A percentile compares a stretch with the other conserved stretches of the same genome.
Conservation (phyloP, 2,888 invertebrate genomes). For the Chaitophorus viminalis region DNA sequence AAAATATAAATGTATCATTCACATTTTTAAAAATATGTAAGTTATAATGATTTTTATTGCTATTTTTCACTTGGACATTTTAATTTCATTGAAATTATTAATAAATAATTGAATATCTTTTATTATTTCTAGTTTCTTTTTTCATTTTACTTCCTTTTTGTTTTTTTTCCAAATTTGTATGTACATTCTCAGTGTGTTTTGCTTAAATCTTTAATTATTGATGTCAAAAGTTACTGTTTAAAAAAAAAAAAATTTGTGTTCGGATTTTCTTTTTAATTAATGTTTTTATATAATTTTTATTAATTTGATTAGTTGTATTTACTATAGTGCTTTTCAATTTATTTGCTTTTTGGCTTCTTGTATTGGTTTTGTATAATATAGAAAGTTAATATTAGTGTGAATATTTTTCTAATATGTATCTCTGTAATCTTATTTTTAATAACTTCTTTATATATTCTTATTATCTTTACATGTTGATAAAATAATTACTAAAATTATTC, state of each 20-base stretch:
- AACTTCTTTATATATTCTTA: background rate
- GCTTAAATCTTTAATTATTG: too few relatives aligned
- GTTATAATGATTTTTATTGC: background rate
- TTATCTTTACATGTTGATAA: too few relatives aligned
- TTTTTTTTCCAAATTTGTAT: background rate
- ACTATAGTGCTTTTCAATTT: slow-evolving; percentile 16
- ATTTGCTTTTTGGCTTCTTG: slow-evolving; percentile 1
- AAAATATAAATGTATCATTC: slow-evolving; percentile 12
- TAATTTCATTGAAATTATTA: too few relatives aligned
- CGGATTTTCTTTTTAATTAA: background rate
- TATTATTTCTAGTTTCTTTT: slow-evolving; percentile 16
- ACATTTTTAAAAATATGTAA: slow-evolving; percentile 23
- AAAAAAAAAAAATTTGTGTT: too few relatives aligned
- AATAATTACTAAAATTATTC: too few relatives aligned
- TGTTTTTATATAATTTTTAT: slow-evolving; percentile 1
- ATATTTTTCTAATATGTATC: background rate
- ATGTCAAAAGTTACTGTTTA: background rate
- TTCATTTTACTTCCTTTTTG: slow-evolving; percentile 22
- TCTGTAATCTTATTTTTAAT: background rate
- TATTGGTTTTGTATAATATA: slow-evolving; percentile 22
- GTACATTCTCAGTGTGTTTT: too few relatives aligned
- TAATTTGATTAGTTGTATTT: background rate
- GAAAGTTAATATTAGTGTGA: background rate
- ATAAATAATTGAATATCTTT: slow-evolving; percentile 15
- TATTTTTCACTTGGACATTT: slow-evolving; percentile 16